Conservation (phyloP, 2,797 vertebrate genomes). For the Pygocentrus nattereri region DNA sequence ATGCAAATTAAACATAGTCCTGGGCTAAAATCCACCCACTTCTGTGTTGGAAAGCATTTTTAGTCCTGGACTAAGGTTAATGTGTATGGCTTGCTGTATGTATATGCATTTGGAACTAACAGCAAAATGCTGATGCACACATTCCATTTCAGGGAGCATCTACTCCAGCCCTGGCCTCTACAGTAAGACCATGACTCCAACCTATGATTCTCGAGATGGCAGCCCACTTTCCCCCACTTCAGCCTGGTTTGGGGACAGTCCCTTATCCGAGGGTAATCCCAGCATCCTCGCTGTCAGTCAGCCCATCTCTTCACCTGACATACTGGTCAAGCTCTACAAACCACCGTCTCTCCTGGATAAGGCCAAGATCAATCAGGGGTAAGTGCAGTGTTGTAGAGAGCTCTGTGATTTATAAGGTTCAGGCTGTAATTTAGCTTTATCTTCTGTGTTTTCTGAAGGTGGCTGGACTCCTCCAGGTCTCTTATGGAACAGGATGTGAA, state of each 20-base stretch:
- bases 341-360: conserved; percentile 97
- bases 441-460: conserved; percentile 76
- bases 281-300: conserved; percentile 97
- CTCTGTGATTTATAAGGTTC: not conserved
- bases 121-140: conserved; percentile 5
- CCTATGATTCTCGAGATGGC: conserved; percentile 96
- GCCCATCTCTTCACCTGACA: conserved; percentile 94
- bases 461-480: conserved; percentile 97
- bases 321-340: conserved; percentile 96
- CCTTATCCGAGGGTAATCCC: conserved; percentile 97
- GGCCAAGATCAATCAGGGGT: conserved; percentile 99
- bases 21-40: not conserved
- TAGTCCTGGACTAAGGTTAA: conserved; percentile 20
- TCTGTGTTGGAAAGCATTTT: not conserved
- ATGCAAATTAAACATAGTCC: conserved; percentile 32
- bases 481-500: conserved; percentile 99
- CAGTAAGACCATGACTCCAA: conserved; percentile 99
- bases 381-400: conserved; percentile 63
- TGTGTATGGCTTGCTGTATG: not conserved
- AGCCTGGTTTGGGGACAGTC: conserved; percentile 98
- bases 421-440: not conserved
- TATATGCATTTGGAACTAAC: not conserved
- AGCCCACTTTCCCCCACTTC: conserved; percentile 97
- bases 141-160: conserved; percentile 88
- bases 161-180: conserved; percentile 98